Evolutionary conservation across 2,888 invertebrate species (phyloP).

Genomic region (Eupithecia abbreviata): DNA sequence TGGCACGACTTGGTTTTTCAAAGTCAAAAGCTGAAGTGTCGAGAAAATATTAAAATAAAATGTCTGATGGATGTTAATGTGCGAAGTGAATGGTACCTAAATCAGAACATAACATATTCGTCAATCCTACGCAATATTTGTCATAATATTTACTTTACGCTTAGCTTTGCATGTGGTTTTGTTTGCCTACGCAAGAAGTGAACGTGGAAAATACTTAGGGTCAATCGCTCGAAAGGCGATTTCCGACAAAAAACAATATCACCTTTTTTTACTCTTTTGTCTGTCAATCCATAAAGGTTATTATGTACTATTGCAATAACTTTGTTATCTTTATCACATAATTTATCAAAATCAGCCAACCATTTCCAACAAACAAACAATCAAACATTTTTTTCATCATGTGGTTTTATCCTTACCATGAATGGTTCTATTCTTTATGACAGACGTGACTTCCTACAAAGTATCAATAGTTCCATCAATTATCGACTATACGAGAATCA

Average conservation of each 20-base stretch:
- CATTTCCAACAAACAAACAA: neutral
- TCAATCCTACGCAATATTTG: conserved; percentile 28
- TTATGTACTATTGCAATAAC: too few relatives aligned
- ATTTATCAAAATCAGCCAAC: neutral
- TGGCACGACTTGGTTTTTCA: conserved; percentile 29
- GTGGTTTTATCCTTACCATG: neutral
- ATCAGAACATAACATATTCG: conserved; percentile 26
- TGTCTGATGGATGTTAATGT: conserved; percentile 12
- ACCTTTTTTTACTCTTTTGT: too few relatives aligned
- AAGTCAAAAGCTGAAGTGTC: conserved; percentile 28
- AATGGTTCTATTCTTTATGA: conserved; percentile 19
- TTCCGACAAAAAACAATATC: neutral
- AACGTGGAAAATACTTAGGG: neutral
- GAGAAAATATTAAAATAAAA: conserved; percentile 7
- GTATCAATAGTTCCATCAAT: conserved; percentile 29
- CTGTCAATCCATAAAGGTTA: too few relatives aligned
- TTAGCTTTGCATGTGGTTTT: conserved; percentile 37
- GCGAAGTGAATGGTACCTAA: conserved; percentile 22
- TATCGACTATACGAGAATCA: conserved; percentile 28
- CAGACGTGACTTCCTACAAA: conserved; percentile 19
- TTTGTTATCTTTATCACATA: too few relatives aligned
- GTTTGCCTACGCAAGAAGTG: neutral
- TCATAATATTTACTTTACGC: conserved; percentile 36
- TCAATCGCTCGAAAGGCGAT: neutral
- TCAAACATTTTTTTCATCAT: conserved; percentile 5